Evolutionary conservation across 2,797 vertebrate species (phyloP), one percentile per base, ranked within the genome.

Genomic region (Cetoscarus ocellatus): DNA sequence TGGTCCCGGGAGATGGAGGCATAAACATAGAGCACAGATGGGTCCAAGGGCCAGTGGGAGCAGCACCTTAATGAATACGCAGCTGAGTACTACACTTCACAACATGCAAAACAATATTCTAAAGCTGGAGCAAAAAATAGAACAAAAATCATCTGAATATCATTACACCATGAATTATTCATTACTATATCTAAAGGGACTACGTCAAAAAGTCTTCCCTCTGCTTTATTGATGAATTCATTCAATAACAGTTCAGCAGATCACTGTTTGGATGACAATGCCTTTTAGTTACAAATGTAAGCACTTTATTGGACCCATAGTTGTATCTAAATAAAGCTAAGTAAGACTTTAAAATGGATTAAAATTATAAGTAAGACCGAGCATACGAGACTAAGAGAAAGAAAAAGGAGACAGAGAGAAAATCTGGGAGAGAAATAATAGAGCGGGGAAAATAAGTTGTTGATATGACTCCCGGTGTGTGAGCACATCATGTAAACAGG

Each of bases 31-130:
- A 90, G 91, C 92, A 88, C 93, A 94, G 93, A 94, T 93, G 93
- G 92, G 93, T 91, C 92, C 92, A 88, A 77, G 91, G 93, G 92
- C 93, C 92, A 90, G 85, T 86, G 93, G 93, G 93, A 94, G 86
- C 93, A 88, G 90, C 92, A 93, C 93, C 93, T 94, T 94, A 94
- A 94, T 93, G 93, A 94, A 91, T 91, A 91, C 90, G 88, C 93
- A 94, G 93, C 93, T 94, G 93, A 93, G 92, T 90, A 93, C 91
- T 89, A 82, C 87, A 91, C 91, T 92, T 93, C 87, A 88, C 83
- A 92, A 92, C 91, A 93, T 92, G 91, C 91, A 92, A 92, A 91
- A 93, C 89, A 92, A 89, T 91, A 92, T 92, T 91, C 88, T 88
- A 82, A 85, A 83, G 87, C 87, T 53, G 79, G 71, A 38, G 83